phyloP scores from a whole-genome alignment of 2,113 vertebrate species.

The Laticauda colubrina region DNA sequence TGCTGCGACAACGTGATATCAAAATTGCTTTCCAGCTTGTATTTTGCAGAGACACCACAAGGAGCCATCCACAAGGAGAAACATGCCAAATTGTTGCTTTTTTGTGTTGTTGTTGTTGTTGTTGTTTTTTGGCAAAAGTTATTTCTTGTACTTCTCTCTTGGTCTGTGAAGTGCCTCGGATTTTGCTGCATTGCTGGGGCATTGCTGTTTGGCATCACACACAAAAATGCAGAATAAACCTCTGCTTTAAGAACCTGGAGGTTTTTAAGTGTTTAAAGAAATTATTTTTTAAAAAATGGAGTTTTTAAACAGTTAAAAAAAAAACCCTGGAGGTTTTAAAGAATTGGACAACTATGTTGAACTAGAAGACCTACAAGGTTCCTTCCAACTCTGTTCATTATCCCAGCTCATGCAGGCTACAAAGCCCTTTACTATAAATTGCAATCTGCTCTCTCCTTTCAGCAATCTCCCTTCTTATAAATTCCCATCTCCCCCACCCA shows the following conservation, averaged over 20 bases:
- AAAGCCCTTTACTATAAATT: not conserved
- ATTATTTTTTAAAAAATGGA: not conserved
- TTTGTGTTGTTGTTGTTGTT: too few species aligned
- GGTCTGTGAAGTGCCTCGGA: not conserved
- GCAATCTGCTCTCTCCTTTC: too few species aligned
- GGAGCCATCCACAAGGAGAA: not conserved
- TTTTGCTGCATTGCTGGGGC: not conserved
- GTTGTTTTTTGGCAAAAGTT: not conserved
- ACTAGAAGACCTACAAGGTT: not conserved
- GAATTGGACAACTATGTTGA: not conserved
- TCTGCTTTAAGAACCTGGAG: not conserved
- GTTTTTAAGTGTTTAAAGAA: not conserved
- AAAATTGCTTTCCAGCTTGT: not conserved
- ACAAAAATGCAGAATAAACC: not conserved
- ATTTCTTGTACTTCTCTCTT: not conserved
- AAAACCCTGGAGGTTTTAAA: not conserved
- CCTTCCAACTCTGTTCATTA: not conserved
- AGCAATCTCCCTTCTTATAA: not conserved
- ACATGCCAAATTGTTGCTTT: not conserved
- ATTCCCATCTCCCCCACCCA: not conserved
- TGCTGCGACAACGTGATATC: not conserved
- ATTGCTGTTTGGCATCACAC: not conserved
- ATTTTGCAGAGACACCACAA: too few species aligned
- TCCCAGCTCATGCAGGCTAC: not conserved
- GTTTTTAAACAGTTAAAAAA: not conserved